Conservation (phyloP, 2,888 invertebrate genomes). For the Sesia bembeciformis region DNA sequence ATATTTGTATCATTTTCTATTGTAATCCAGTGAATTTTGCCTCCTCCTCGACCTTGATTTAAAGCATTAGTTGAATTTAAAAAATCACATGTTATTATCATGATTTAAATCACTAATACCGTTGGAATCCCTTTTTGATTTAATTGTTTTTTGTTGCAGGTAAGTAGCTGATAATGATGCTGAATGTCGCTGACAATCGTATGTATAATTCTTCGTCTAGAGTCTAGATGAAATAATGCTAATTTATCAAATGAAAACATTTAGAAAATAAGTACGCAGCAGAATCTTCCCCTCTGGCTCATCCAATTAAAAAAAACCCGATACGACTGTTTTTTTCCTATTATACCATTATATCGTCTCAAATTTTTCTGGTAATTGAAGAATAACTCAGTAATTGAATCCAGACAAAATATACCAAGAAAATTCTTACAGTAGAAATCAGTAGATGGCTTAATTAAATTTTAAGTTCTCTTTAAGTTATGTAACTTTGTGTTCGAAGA, state of each 20-base stretch:
- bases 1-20: no score
- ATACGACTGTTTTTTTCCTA: conserved; percentile 6
- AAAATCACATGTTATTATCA: no score
- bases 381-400: conserved; percentile 3
- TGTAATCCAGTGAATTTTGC: no score
- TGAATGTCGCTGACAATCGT: background rate
- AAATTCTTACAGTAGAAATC: background rate
- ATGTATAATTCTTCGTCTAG: background rate
- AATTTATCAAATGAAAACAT: background rate
- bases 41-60: no score
- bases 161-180: conserved; percentile 32
- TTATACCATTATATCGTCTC: conserved; percentile 1
- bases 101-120: no score
- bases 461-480: background rate
- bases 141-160: conserved; percentile 35
- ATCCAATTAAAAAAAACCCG: conserved; percentile 11
- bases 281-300: conserved; percentile 7
- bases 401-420: background rate
- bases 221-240: background rate
- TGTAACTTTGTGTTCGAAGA: background rate
- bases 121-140: background rate
- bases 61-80: no score
- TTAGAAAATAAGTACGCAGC: background rate
- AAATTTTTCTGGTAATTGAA: conserved; percentile 6
- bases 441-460: background rate